Base-by-base conservation (phyloP, 35 echinoderm and acorn worm species). In the Eucidaris tribuloides region DNA sequence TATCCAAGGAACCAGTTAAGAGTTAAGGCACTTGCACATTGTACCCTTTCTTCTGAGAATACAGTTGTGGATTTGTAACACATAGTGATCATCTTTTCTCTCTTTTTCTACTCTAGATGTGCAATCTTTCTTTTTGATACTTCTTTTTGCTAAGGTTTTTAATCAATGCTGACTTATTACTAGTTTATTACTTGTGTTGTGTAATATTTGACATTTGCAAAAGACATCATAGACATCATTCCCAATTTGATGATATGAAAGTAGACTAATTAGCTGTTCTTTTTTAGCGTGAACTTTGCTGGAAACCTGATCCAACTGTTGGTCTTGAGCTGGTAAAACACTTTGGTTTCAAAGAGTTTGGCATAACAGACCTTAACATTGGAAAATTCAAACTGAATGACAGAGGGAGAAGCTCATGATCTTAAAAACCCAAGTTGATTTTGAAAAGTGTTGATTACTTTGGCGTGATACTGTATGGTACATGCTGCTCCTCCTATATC, bases 1-100 rank as follows among this genome's bases (percentile, higher is more conserved):
- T 66, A 83, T 60, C 78, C 88, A 30, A 84, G 32, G 62, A 90
- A 83, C 36, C 77, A 81, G 17, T 52, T n/a, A n/a, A n/a, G n/a
- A n/a, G n/a, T 45, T 41, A 90, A 66, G 27, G 66, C 45, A 43
- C 18, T 6, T 1, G 84, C 66, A 32, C 52, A 65, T 33, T 58
- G 6, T 25, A 58, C 32, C 20, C 41, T 55, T 48, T 81, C 83
- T 43, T 78, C 83, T 7, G 83, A 85, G 42, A 55, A 62, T 37
- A 63, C 76, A 61, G 82, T 81, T 58, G 77, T 86, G 15, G 57
- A 29, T 60, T 91, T 91, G 27, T 85, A 85, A 86, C 89, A 86
- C 17, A 46, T 19, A 0, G 90, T 92, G 5, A 92, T 87, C 13
- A 86, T 20, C 25, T 56, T 42, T 48, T 93, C 82, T 49, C 88